A percentile compares a stretch with the other conserved stretches of the same genome.
Evolutionary conservation across 64 coral and sea anemone genomes (phyloP).

Genomic region (Pocillopora verrucosa): DNA sequence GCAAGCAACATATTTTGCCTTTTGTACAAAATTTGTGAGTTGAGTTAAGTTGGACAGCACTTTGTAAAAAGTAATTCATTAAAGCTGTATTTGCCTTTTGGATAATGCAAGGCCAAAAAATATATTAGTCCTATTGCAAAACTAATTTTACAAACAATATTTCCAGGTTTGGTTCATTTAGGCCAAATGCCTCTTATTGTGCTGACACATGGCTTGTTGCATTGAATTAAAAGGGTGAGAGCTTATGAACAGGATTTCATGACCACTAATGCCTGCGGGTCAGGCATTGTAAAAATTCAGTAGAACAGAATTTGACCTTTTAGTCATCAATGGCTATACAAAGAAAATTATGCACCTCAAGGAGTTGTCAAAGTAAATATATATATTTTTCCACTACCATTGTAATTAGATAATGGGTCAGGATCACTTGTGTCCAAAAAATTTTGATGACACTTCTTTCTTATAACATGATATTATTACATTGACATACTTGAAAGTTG

Average conservation of each 20-base stretch:
- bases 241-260: background rate
- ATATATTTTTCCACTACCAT: slow-evolving; percentile 36
- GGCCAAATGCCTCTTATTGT: slow-evolving; percentile 1
- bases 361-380: slow-evolving; percentile 24
- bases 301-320: background rate
- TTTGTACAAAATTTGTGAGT: background rate
- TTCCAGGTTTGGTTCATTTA: background rate
- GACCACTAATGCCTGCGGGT: slow-evolving; percentile 15
- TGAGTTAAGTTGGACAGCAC: background rate
- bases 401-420: background rate
- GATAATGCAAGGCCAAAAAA: background rate
- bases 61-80: background rate
- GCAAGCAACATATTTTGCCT: background rate
- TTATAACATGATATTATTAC: background rate
- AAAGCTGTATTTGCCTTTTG: background rate
- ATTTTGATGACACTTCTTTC: background rate
- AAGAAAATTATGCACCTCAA: slow-evolving; percentile 20
- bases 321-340: slow-evolving; percentile 30
- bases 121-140: background rate
- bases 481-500: too few species aligned
- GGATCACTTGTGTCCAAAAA: slow-evolving; percentile 5
- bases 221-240: background rate
- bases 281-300: slow-evolving; percentile 24
- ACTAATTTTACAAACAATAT: background rate
- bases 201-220: background rate